Evolutionary conservation across 2,888 invertebrate species (phyloP).

Genomic region (Sacculina carcini): DNA sequence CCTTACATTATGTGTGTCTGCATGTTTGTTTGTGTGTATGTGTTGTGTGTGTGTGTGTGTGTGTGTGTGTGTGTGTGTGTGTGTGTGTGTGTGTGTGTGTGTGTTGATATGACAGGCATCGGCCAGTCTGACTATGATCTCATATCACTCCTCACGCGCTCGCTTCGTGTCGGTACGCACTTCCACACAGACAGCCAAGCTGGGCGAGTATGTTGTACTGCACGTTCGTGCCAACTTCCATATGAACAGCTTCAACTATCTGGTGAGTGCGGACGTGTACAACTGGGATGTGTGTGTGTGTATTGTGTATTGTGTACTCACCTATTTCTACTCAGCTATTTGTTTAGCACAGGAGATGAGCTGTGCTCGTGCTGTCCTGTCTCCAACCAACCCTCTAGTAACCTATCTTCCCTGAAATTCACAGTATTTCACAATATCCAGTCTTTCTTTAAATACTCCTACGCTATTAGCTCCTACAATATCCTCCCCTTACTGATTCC

Average conservation of each 20-base stretch:
- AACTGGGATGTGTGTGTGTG: background rate
- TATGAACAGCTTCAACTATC: slow-evolving; percentile 15
- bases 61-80: background rate
- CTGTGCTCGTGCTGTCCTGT: too few relatives aligned
- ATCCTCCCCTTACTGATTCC: too few relatives aligned
- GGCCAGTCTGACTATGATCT: background rate
- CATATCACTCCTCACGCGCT: slow-evolving; percentile 15
- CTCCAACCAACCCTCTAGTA: too few relatives aligned
- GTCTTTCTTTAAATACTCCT: too few relatives aligned
- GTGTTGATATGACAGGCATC: background rate
- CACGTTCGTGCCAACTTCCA: slow-evolving; percentile 25
- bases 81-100: background rate
- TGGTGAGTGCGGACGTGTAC: slow-evolving; percentile 6
- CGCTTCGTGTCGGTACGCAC: slow-evolving; percentile 24
- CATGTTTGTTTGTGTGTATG: background rate
- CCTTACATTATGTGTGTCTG: background rate
- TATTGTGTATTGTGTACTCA: too few relatives aligned
- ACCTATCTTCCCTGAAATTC: too few relatives aligned
- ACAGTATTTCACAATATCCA: too few relatives aligned
- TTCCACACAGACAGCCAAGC: slow-evolving; percentile 21
- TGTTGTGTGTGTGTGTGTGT: slow-evolving; percentile 2
- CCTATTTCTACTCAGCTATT: too few relatives aligned
- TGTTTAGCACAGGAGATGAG: too few relatives aligned
- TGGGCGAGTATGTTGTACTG: slow-evolving; percentile 28
- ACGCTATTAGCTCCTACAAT: too few relatives aligned